These are phyloP conservation scores for Adela reaumurella DNA, from an alignment of 2,888 invertebrate genomes.

Conservation along the genomic window DNA sequence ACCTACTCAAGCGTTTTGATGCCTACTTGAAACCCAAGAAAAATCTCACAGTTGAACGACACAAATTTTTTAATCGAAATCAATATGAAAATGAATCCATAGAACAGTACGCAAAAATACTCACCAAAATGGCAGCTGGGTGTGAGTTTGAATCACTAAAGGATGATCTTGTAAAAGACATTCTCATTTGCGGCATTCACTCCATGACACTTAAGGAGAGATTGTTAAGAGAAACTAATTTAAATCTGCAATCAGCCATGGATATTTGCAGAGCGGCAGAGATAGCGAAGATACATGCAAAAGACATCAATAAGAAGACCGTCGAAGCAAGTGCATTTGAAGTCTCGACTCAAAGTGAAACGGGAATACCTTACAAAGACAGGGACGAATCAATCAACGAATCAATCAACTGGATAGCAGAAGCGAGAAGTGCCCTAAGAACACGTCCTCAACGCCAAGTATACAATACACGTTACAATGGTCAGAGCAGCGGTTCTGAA, in stretches of 20 bases:
- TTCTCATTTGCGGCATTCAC: too few species aligned
- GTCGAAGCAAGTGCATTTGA: not conserved
- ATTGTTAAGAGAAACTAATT: not conserved
- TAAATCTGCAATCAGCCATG: not conserved
- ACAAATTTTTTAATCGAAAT: constrained; percentile 11
- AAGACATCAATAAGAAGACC: not conserved
- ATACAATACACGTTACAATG: too few species aligned
- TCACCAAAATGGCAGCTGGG: constrained; percentile 11
- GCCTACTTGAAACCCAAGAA: constrained; percentile 10
- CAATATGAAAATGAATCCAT: constrained; percentile 10
- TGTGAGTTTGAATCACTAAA: constrained; percentile 14
- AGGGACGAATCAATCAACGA: too few species aligned
- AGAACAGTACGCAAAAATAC: constrained; percentile 8
- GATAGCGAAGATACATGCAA: not conserved
- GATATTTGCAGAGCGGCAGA: not conserved
- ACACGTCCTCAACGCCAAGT: too few species aligned
- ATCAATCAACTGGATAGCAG: not conserved
- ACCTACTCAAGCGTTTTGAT: constrained; percentile 10
- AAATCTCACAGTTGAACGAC: constrained; percentile 12
- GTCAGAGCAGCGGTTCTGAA: too few species aligned
- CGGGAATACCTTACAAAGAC: too few species aligned
- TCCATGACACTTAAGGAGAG: not conserved
- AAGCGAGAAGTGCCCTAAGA: not conserved
- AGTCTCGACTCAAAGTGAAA: too few species aligned
- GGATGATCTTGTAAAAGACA: too few species aligned